Conservation (phyloP, 1,140 invertebrate genomes). For the Nomia melanderi region DNA sequence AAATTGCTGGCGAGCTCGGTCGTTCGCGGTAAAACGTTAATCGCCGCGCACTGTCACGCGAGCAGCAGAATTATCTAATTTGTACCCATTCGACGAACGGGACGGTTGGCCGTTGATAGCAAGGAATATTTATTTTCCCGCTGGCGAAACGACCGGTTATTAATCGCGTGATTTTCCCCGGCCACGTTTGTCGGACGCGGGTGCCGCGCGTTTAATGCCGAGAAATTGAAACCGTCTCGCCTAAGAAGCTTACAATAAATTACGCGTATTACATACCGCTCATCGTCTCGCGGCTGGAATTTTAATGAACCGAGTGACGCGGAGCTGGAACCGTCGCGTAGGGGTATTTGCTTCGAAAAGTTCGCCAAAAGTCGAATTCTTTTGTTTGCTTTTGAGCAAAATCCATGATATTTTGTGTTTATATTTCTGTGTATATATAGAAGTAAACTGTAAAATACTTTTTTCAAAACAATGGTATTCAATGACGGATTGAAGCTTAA, state of each 20-base stretch:
- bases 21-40: not conserved
- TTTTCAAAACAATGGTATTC: no score
- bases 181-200: not conserved
- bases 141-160: slow-evolving; percentile 5
- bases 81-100: not conserved
- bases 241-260: slow-evolving; percentile 30
- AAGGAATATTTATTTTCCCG: not conserved
- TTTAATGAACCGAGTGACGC: slow-evolving; percentile 6
- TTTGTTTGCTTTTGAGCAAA: no score
- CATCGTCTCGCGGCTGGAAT: slow-evolving; percentile 28
- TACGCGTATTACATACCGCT: slow-evolving; percentile 10
- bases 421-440: no score
- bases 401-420: no score
- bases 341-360: no score
- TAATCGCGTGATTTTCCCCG: slow-evolving; percentile 7
- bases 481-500: no score
- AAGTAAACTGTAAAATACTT: no score
- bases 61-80: not conserved
- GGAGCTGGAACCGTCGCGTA: no score
- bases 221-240: slow-evolving; percentile 35
- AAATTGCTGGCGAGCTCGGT: no score
- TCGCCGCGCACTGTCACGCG: not conserved
- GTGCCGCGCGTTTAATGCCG: not conserved
- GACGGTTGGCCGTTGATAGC: not conserved
- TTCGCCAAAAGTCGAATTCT: no score